These are phyloP conservation scores for Eupelmus urozonus DNA, from an alignment of 2,888 invertebrate genomes.

Conservation along the genomic window DNA sequence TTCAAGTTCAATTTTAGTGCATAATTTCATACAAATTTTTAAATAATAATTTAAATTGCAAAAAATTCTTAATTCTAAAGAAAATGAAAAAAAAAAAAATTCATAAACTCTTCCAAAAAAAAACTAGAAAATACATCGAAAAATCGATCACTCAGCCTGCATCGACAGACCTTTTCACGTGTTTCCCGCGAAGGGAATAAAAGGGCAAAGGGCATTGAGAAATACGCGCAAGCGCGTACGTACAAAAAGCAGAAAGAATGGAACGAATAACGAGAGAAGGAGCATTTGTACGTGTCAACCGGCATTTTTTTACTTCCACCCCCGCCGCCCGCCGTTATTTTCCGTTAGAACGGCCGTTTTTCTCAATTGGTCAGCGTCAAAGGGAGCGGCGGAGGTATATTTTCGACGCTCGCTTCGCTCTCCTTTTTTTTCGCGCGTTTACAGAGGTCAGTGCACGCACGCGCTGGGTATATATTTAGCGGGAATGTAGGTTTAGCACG, in stretches of 20 bases:
- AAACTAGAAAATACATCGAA: background rate
- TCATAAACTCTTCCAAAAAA: background rate
- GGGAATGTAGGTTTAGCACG: background rate
- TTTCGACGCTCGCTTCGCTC: slow-evolving; percentile 9
- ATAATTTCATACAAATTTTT: no score
- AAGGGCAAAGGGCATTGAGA: slow-evolving; percentile 57
- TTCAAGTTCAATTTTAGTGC: no score
- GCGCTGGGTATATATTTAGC: slow-evolving; percentile 8
- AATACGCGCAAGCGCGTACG: slow-evolving; percentile 56
- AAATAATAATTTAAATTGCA: no score
- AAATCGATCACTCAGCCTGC: slow-evolving; percentile 17
- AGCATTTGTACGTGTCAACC: slow-evolving; percentile 56
- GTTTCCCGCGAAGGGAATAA: slow-evolving; percentile 6
- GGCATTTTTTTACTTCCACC: slow-evolving; percentile 41
- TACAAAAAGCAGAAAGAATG: slow-evolving; percentile 55
- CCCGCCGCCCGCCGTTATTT: slow-evolving; percentile 62
- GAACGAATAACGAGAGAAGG: slow-evolving; percentile 39
- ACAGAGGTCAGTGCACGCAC: slow-evolving; percentile 51
- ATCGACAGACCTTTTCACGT: slow-evolving; percentile 37
- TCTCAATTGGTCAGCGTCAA: slow-evolving; percentile 69
- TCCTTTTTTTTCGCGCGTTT: background rate
- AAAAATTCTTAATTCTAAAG: no score
- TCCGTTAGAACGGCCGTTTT: slow-evolving; percentile 66
- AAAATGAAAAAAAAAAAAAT: no score
- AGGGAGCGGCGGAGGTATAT: slow-evolving; percentile 49